phyloP scores from a whole-genome alignment of 2,797 vertebrate species.

The Distichodus sexfasciatus region DNA sequence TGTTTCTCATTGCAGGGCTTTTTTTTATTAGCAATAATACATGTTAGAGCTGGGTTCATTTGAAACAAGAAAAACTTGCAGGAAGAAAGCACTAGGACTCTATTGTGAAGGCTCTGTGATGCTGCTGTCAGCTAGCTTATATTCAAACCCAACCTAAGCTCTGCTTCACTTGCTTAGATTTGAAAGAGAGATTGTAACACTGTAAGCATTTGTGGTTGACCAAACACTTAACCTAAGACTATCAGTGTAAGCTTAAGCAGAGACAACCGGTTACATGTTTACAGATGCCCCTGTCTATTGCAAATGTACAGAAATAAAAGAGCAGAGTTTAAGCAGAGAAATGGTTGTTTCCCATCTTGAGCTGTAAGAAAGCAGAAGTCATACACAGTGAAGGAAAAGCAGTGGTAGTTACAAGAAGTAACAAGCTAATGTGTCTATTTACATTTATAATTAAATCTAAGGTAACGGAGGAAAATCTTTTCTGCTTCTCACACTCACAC shows the following conservation, averaged over 20 bases:
- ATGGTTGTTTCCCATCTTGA: constrained; percentile 9
- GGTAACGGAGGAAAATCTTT: not conserved
- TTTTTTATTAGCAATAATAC: constrained; percentile 52
- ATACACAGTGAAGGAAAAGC: constrained; percentile 20
- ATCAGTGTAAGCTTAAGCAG: constrained; percentile 23
- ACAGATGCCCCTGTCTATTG: too few species aligned
- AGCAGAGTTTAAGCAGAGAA: constrained; percentile 13
- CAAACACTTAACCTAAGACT: not conserved
- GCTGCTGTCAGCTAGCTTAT: not conserved
- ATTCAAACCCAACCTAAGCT: constrained; percentile 14
- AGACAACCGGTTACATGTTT: too few species aligned
- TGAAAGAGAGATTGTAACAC: constrained; percentile 3
- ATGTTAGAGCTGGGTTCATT: constrained; percentile 14
- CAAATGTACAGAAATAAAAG: not conserved
- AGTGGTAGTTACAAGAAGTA: constrained; percentile 15
- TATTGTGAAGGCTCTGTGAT: not conserved
- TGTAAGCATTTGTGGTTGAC: constrained; percentile 5
- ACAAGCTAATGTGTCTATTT: constrained; percentile 35
- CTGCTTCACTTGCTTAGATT: not conserved
- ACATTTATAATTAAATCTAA: constrained; percentile 33
- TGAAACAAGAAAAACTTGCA: not conserved
- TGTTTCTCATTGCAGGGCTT: constrained; percentile 43
- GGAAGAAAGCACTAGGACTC: constrained; percentile 31
- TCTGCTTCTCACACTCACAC: constrained; percentile 3
- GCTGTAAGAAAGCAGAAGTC: constrained; percentile 29